phyloP scores from a whole-genome alignment of 2,113 vertebrate species.

The Psophia crepitans region DNA sequence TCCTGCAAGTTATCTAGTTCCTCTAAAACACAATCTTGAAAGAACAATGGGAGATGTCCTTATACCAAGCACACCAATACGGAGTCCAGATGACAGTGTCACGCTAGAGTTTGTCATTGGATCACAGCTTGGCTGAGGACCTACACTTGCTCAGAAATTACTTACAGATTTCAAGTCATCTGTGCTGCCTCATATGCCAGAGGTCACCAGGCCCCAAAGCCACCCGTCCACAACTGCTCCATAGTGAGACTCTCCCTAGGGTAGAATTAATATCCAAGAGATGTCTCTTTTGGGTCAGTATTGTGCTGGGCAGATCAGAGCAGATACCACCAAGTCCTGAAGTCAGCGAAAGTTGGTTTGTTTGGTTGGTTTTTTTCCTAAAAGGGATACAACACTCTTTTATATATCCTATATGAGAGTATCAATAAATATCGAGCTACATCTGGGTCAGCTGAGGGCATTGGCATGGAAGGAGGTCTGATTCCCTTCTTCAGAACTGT shows the following conservation, averaged over 20 bases:
- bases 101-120: background rate
- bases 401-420: background rate
- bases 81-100: background rate
- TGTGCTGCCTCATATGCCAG: background rate
- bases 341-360: background rate
- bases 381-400: background rate
- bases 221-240: rapidly evolving
- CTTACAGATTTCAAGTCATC: background rate
- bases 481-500: background rate
- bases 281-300: background rate
- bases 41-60: background rate
- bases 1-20: background rate
- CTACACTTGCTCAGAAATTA: rapidly evolving
- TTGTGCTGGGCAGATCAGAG: background rate
- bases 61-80: background rate
- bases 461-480: background rate
- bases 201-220: background rate
- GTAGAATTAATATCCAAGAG: background rate
- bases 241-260: background rate
- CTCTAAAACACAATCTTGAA: background rate
- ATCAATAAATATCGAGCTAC: background rate
- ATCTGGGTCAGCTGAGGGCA: rapidly evolving
- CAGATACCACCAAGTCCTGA: background rate
- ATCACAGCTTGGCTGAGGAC: background rate
- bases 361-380: background rate